phyloP scores from a whole-genome alignment of 2,888 invertebrate species.

The Eupithecia subumbrata region DNA sequence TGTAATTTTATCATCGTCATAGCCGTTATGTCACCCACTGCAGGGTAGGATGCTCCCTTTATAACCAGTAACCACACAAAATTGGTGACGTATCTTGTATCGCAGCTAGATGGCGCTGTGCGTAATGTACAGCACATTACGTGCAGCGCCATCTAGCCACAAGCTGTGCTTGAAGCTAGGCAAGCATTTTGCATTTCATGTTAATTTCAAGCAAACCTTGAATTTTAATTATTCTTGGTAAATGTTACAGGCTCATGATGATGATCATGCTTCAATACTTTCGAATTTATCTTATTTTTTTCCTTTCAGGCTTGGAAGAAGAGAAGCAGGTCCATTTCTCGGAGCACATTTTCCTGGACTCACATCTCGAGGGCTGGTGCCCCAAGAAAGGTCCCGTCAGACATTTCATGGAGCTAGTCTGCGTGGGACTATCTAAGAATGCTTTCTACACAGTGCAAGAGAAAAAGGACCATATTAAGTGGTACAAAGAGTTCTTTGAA shows the following conservation, averaged over 20 bases:
- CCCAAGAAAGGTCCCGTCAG: slow-evolving; percentile 95
- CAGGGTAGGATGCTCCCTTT: background rate
- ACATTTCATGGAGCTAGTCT: slow-evolving; percentile 98
- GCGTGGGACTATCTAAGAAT: slow-evolving; percentile 96
- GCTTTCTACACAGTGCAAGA: slow-evolving; percentile 94
- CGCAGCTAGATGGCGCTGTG: no score
- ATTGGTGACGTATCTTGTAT: background rate
- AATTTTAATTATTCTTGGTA: no score
- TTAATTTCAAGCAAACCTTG: no score
- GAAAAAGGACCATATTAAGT: slow-evolving; percentile 94
- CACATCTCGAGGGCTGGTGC: slow-evolving; percentile 94
- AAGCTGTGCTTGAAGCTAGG: no score
- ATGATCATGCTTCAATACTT: background rate
- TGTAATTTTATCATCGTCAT: background rate
- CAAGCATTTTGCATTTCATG: no score
- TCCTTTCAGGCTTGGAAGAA: slow-evolving; percentile 83
- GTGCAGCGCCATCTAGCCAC: background rate
- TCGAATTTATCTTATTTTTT: background rate
- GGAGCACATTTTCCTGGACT: slow-evolving; percentile 97
- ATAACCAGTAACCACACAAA: no score
- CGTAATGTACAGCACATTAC: background rate
- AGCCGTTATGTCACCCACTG: no score
- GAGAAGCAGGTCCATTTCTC: slow-evolving; percentile 91
- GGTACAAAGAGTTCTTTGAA: slow-evolving; percentile 96
- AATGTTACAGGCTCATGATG: no score